These are phyloP conservation scores for Clarias macrocephalus DNA, from an alignment of 2,113 vertebrate genomes.

Conservation along the genomic window DNA sequence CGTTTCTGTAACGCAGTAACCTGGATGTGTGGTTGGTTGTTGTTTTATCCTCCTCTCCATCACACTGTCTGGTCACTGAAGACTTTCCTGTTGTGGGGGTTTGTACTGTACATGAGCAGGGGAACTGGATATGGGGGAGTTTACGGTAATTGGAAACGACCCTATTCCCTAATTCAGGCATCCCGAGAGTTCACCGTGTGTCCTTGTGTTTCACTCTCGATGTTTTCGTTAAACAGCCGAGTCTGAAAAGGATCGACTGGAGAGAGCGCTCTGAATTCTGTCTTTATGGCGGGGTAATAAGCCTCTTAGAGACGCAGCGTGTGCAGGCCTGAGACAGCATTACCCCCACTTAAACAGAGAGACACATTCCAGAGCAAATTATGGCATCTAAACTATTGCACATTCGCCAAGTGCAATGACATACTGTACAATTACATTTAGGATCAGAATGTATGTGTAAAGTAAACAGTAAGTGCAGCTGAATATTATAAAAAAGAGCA, in stretches of 20 bases:
- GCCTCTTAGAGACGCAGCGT: conserved; percentile 30
- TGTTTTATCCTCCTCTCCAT: not conserved
- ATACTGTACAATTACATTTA: not conserved
- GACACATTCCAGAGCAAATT: conserved; percentile 39
- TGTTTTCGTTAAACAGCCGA: not conserved
- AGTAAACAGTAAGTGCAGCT: not conserved
- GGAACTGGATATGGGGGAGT: not conserved
- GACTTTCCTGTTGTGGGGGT: not conserved
- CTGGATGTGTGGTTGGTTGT: too few relatives aligned
- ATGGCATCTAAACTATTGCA: conserved; percentile 38
- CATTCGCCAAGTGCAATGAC: conserved; percentile 15
- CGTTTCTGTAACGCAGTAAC: too few relatives aligned
- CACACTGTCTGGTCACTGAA: not conserved
- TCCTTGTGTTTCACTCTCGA: not conserved
- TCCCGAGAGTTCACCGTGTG: not conserved
- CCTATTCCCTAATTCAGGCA: not conserved
- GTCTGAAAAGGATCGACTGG: not conserved
- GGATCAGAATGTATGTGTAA: conserved; percentile 4
- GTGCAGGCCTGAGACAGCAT: conserved; percentile 15
- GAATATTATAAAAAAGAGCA: not conserved
- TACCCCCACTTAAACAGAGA: conserved; percentile 33
- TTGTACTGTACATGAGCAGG: not conserved
- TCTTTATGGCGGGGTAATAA: conserved; percentile 38
- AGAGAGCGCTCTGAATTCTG: conserved; percentile 29
- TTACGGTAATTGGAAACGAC: not conserved